phyloP scores from a whole-genome alignment of 2,797 vertebrate genomes.

The Euthynnus affinis region DNA sequence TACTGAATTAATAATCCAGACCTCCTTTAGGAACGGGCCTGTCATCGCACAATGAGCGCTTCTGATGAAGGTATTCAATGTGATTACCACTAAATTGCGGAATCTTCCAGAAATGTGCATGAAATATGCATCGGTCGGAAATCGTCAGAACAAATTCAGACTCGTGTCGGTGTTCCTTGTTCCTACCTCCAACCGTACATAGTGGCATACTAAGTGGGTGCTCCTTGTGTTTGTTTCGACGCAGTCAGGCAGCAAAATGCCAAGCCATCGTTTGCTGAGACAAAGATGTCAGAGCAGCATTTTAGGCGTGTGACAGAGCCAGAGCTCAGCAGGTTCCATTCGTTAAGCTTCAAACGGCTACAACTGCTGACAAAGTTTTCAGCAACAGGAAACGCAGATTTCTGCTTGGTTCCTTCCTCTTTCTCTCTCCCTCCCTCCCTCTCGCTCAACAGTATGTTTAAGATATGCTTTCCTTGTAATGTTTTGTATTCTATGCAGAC shows the following conservation, averaged over 20 bases:
- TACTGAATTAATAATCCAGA: conserved; percentile 36
- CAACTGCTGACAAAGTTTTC: conserved; percentile 76
- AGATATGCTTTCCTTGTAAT: conserved; percentile 66
- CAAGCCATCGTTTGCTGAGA: conserved; percentile 57
- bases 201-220: conserved; percentile 43
- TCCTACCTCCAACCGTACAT: conserved; percentile 19
- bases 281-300: conserved; percentile 62
- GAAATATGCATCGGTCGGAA: conserved; percentile 46
- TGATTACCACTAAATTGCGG: conserved; percentile 34
- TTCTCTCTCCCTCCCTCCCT: conserved; percentile 24
- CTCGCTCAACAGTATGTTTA: conserved; percentile 60
- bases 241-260: conserved; percentile 59
- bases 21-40: not conserved
- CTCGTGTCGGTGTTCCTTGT: not conserved
- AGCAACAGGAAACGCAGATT: conserved; percentile 86
- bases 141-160: conserved; percentile 28
- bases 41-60: conserved; percentile 1
- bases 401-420: conserved; percentile 80
- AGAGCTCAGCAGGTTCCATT: conserved; percentile 64
- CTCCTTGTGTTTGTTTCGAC: conserved; percentile 41
- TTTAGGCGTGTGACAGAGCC: conserved; percentile 52
- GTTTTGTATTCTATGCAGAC: conserved; percentile 57
- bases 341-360: conserved; percentile 69
- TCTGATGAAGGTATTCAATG: conserved; percentile 38
- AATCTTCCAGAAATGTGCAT: conserved; percentile 33